Percentiles rank a stretch among this genome's conserved stretches.
These are phyloP conservation scores for Apamea crenata DNA, from an alignment of 2,888 invertebrate genomes.

Conservation along the genomic window DNA sequence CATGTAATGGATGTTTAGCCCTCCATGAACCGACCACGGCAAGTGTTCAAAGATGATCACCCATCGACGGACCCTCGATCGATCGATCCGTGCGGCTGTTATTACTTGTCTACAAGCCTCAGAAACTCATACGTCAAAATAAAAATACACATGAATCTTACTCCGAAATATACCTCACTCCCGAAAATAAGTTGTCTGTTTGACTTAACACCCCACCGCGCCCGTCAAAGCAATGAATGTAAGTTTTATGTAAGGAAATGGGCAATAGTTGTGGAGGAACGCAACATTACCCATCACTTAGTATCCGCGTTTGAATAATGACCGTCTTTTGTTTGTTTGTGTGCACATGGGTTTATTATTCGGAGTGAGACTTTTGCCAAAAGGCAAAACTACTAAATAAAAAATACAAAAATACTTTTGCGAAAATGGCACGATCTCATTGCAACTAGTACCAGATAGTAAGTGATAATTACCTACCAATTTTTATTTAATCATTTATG, in stretches of 20 bases:
- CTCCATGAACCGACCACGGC: too few species aligned
- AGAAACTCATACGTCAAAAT: slow-evolving; percentile 15
- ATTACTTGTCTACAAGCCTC: background rate
- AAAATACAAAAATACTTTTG: too few species aligned
- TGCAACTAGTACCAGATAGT: background rate
- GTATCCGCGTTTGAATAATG: slow-evolving; percentile 57
- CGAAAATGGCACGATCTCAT: background rate
- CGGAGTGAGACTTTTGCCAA: background rate
- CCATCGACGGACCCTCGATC: background rate
- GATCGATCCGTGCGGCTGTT: background rate
- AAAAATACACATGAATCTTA: slow-evolving; percentile 19
- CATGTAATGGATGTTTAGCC: background rate
- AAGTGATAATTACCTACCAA: background rate
- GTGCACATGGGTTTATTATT: background rate
- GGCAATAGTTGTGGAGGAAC: slow-evolving; percentile 46
- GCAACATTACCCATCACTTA: slow-evolving; percentile 65
- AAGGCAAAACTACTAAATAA: too few species aligned
- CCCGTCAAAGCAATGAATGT: slow-evolving; percentile 49
- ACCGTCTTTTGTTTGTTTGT: slow-evolving; percentile 48
- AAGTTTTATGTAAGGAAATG: slow-evolving; percentile 65
- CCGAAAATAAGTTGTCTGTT: slow-evolving; percentile 39
- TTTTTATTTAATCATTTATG: background rate
- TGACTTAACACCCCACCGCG: slow-evolving; percentile 46
- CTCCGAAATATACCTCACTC: slow-evolving; percentile 5
- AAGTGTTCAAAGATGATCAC: too few species aligned